Base-by-base conservation (phyloP, 2,797 vertebrate genomes). In the Myripristis murdjan region DNA sequence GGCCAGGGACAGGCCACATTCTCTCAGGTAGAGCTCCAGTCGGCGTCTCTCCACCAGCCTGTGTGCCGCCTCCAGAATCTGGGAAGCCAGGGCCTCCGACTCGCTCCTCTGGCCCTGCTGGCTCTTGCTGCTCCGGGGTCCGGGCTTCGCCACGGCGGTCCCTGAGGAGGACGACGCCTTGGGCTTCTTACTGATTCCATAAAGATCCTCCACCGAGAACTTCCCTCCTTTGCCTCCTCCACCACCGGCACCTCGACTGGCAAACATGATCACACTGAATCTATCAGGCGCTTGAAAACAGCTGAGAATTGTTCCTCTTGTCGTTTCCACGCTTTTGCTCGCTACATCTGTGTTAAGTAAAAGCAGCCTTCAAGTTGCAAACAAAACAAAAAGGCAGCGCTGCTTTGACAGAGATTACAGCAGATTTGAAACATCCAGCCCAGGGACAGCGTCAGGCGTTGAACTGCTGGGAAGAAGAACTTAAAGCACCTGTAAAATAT, bases 101-200 rank as follows among this genome's bases (percentile, higher is more conserved):
- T 94, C 92, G 0, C 62, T 86, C 69, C 76, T 89, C 65, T 79
- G 90, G 3, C 82, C 91, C 2, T 88, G 55, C 2, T 88, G 55
- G 53, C 68, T 73, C 70, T 84, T 89, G 65, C 64, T 75, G 82
- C 77, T 89, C 60, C 86, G 83, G 72, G 83, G 67, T 60, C 48
- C 92, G 46, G 85, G 62, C 73, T 89, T 90, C 57, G 85, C 61
- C 37, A 68, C 80, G 0, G 89, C 86, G 26, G 79, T 84, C 68
- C 77, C 87, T 0, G 89, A 85, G 43, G 90, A 91, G 48, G 91
- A 86, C 0, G 91, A 91, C 0, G 92, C 87, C 73, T 95, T 96
- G 49, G 92, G 89, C 79, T 95, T 96, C 90, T 96, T 96, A 44
- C 90, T 94, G 88, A 95, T 88, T 80, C 95, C 95, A 26, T 96